Evolutionary conservation across 2,797 vertebrate genomes (phyloP), one percentile per base, ranked within the genome.

Genomic region (Sebastes minor): DNA sequence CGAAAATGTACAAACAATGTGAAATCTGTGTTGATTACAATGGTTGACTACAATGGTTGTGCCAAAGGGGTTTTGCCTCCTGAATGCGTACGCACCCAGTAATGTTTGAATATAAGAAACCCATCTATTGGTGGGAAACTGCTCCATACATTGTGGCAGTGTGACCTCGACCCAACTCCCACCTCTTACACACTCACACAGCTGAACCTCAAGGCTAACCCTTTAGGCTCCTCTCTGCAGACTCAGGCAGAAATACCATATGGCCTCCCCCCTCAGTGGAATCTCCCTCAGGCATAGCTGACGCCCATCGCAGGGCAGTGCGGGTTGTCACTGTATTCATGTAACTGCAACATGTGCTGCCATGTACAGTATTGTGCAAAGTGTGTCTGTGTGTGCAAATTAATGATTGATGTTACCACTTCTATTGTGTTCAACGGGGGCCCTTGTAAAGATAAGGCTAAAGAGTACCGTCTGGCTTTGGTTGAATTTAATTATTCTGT

Each of bases 221-320:
- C 77, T 88, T 83, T 64, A 74, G 70, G 27, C 56, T 68, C 22
- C 8, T 53, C 55, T 73, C 28, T 81, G 66, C 46, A 65, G 66
- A 72, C 71, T 78, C 59, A 66, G 23, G 57, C 60, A 63, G 71
- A 86, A 83, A 82, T 53, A 27, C 5, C 30, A 25, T 14, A 20
- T 55, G 62, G 61, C 59, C 80, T n/a, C 33, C 62, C 28, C 33
- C 59, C 52, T 46, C 61, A 62, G 60, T 28, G 66, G 67, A 82
- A 72, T 76, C 72, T 63, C 42, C 70, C 23, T 61, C 57, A 42
- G 74, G 76, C 75, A 70, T 62, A 74, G 79, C 74, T 62, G 65
- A 80, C 80, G 57, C 80, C 78, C 53, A 13, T 4, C 0, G 7
- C 53, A 25, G 25, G 52, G 70, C 4, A 2, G 23, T 67, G 33